These are phyloP conservation scores for Petromus typicus DNA, from an alignment of 2,113 vertebrate species.

Conservation along the genomic window DNA sequence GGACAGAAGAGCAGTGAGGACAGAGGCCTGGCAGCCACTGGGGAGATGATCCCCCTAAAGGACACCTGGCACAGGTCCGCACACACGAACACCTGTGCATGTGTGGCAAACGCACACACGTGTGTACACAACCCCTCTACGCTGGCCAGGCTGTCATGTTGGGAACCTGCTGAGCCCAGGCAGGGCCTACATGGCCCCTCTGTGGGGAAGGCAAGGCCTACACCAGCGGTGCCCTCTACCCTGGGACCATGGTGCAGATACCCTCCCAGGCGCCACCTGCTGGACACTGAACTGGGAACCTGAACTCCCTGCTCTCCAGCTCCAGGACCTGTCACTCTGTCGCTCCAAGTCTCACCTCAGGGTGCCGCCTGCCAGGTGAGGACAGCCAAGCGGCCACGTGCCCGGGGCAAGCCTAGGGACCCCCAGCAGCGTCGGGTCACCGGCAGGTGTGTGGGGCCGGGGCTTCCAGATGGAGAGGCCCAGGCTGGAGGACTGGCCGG, in stretches of 20 bases:
- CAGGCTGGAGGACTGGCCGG: not conserved
- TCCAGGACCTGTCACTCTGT: too few species aligned
- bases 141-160: accelerated
- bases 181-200: too few species aligned
- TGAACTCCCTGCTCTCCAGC: not conserved
- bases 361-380: accelerated
- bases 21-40: not conserved
- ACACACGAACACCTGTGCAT: accelerated
- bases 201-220: accelerated
- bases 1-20: not conserved
- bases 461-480: too few species aligned
- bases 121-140: too few species aligned
- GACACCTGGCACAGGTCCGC: accelerated
- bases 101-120: accelerated
- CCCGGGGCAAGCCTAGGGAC: not conserved
- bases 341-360: accelerated
- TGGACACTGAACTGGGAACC: not conserved
- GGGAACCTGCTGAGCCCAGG: not conserved
- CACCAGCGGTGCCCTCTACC: not conserved
- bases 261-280: not conserved
- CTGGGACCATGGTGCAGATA: too few species aligned
- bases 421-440: too few species aligned
- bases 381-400: accelerated
- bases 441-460: too few species aligned
- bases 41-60: not conserved